phyloP scores from a whole-genome alignment of 2,113 vertebrate genomes.

The Nyctibius bracteatus region DNA sequence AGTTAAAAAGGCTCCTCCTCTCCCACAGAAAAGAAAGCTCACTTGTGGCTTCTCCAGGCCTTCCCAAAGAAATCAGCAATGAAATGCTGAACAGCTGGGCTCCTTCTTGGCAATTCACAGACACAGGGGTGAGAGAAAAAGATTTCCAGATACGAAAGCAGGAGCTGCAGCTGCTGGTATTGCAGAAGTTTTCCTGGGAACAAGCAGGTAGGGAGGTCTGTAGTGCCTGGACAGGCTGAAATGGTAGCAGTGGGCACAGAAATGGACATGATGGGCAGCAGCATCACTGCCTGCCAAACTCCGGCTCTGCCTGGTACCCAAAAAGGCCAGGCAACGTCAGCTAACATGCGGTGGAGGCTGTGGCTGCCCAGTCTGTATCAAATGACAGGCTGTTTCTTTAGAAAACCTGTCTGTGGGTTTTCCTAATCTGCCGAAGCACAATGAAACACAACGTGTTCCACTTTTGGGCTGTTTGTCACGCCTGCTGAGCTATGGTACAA shows the following conservation, averaged over 20 bases:
- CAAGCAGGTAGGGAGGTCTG: constrained; percentile 6
- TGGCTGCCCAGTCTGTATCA: neutral
- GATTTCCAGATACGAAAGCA: constrained; percentile 18
- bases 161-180: constrained; percentile 1
- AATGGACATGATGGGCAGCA: neutral
- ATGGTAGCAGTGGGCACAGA: neutral
- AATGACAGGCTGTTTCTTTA: neutral
- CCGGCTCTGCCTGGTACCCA: neutral
- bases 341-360: neutral
- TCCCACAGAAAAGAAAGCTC: neutral
- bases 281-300: neutral
- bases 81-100: constrained; percentile 50
- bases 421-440: neutral
- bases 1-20: neutral
- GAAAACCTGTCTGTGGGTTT: neutral
- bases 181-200: neutral
- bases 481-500: neutral
- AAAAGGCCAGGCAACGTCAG: neutral
- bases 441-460: neutral
- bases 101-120: constrained; percentile 36
- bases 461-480: neutral
- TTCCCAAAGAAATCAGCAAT: constrained; percentile 15
- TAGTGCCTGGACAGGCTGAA: neutral
- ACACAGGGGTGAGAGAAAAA: constrained; percentile 3
- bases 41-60: constrained; percentile 21